A percentile compares a stretch with the other conserved stretches of the same genome.
Evolutionary conservation across 2,113 vertebrate species (phyloP).

Genomic region (Paracanthobrama guichenoti): DNA sequence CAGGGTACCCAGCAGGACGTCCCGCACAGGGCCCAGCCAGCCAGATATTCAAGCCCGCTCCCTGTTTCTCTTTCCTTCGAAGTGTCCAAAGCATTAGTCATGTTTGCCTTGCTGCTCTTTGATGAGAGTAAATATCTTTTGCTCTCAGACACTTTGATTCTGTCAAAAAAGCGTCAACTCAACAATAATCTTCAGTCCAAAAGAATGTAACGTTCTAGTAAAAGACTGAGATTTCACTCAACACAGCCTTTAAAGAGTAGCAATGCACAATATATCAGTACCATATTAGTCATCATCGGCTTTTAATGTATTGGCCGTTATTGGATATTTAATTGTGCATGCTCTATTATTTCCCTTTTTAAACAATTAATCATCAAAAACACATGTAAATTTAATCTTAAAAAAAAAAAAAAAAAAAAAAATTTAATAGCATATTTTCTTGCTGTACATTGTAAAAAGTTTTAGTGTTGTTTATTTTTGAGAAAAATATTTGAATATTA

Average conservation of each 20-base stretch:
- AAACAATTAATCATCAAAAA: neutral
- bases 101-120: constrained; percentile 64
- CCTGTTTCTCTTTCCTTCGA: constrained; percentile 71
- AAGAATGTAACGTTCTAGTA: constrained; percentile 27
- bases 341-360: neutral
- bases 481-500: too few relatives aligned
- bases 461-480: too few relatives aligned
- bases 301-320: neutral
- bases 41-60: constrained; percentile 57
- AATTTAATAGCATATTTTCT: neutral
- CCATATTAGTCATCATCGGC: neutral
- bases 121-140: constrained; percentile 60
- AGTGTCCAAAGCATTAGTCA: constrained; percentile 63
- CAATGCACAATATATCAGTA: neutral
- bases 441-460: neutral
- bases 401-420: too few relatives aligned
- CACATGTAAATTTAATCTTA: neutral
- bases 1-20: constrained; percentile 65
- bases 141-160: constrained; percentile 46
- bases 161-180: constrained; percentile 56
- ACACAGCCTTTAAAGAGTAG: neutral
- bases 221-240: neutral
- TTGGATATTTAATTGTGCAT: too few relatives aligned
- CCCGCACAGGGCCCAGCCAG: constrained; percentile 47
- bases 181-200: constrained; percentile 37